Percentiles rank a stretch among this genome's conserved stretches.
phyloP scores from a whole-genome alignment of 2,797 vertebrate species.

The Florisuga fusca region DNA sequence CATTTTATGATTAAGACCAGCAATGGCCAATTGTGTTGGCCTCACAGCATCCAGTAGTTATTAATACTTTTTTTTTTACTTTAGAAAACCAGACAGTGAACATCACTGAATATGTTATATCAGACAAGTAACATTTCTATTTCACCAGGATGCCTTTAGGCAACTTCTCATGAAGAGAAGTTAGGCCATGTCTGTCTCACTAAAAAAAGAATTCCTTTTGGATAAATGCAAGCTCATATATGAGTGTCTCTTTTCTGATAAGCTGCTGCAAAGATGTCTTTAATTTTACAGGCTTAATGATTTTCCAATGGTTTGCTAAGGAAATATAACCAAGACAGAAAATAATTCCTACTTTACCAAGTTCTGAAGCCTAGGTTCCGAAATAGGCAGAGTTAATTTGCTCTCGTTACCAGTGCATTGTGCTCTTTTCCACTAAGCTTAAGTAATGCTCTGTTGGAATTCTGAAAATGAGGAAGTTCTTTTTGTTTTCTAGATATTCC shows the following conservation, averaged over 20 bases:
- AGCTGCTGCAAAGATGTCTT: not conserved
- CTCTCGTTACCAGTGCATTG: not conserved
- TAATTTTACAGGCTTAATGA: not conserved
- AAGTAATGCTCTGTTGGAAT: not conserved
- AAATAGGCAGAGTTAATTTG: not conserved
- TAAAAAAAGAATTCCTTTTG: not conserved
- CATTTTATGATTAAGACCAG: not conserved
- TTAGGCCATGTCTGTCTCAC: not conserved
- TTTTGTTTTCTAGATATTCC: not conserved
- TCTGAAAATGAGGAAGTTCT: not conserved
- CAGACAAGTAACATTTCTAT: not conserved
- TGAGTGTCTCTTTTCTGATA: not conserved
- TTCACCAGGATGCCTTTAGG: not conserved
- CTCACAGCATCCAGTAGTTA: not conserved
- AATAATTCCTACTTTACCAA: not conserved
- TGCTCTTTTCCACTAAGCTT: not conserved
- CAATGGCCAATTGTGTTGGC: rapidly evolving
- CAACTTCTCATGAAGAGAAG: not conserved
- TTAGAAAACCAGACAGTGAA: not conserved
- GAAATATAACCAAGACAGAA: not conserved
- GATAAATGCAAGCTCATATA: not conserved
- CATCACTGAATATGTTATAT: not conserved
- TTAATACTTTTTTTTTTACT: not conserved
- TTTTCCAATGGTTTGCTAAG: not conserved
- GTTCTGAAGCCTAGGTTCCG: not conserved